Base-by-base conservation (phyloP, 1,140 invertebrate genomes). In the Hyposmocoma kahamanoa region DNA sequence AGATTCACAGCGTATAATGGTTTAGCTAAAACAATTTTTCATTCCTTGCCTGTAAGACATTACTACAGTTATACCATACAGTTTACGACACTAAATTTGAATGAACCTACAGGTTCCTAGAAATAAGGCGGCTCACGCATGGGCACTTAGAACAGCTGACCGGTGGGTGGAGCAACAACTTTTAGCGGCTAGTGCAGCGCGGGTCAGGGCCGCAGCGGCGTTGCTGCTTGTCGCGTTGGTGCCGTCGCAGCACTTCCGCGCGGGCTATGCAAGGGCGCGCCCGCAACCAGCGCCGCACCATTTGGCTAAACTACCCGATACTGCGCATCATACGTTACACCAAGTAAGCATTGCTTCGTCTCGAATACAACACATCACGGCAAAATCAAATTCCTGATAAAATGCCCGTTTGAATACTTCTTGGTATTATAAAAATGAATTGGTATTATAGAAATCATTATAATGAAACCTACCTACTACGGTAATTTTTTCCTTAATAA, bases 161-260 rank as follows among this genome's bases (percentile, higher is more conserved):
- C 92, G 89, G 2, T 97, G 96, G 96, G 88, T 97, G 26, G 95
- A 98, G 84, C 91, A 94, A 52, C 97, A 96, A 78, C 87, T 98
- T 8, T 89, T 98, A 36, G 94, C 92, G 11, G 93, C 97, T 66
- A 90, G 89, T 38, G 96, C 96, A 77, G 94, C 94, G 49, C 84
- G 96, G 22, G 96, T 98, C 42, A 88, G 96, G 36, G 59, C 88
- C 84, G 95, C 95, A 39, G 95, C 95, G 22, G 95, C 95, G 15
- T 92, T 94, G 69, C 86, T 98, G 21, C 84, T 98, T 17, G 94
- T 97, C 3, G 95, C 95, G 1, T 77, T 97, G 28, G 95, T 98
- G 21, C 96, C 96, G 0, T 96, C 93, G 56, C 91, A 92, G 45
- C 92, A 95, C 56, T 97, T 97, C 84, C 88, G 96, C 39, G 94